A percentile compares a stretch with the other conserved stretches of the same genome.
phyloP scores from a whole-genome alignment of 2,888 invertebrate genomes.

The Pachymerium ferrugineum region DNA sequence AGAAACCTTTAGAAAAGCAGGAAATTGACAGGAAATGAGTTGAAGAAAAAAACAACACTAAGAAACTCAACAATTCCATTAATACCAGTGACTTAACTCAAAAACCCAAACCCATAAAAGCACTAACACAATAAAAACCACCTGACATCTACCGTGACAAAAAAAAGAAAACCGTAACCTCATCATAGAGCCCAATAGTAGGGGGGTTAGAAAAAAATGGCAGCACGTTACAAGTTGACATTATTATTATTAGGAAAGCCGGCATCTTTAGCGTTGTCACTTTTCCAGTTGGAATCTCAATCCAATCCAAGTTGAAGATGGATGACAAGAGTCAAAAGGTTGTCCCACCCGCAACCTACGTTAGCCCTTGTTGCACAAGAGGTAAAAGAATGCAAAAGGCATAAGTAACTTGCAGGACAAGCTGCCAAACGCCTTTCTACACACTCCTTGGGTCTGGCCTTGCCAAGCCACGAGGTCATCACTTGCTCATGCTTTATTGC shows the following conservation, averaged over 20 bases:
- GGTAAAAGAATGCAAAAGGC: conserved; percentile 20
- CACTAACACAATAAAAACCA: no score
- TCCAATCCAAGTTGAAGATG: conserved; percentile 18
- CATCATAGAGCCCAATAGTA: no score
- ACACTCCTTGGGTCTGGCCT: no score
- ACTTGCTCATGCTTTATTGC: conserved; percentile 16
- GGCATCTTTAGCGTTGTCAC: conserved; percentile 15
- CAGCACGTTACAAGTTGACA: conserved; percentile 1
- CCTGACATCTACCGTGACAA: no score
- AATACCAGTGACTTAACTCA: no score
- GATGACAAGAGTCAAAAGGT: conserved; percentile 23
- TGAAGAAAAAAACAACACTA: no score
- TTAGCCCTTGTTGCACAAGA: conserved; percentile 15
- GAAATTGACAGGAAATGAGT: no score
- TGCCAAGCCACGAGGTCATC: conserved; percentile 14
- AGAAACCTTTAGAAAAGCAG: no score
- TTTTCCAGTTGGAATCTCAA: conserved; percentile 2
- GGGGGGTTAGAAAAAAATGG: background rate
- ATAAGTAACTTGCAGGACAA: conserved; percentile 20
- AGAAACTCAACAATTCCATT: no score
- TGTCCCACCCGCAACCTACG: background rate
- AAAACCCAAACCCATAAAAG: no score
- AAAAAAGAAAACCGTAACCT: no score
- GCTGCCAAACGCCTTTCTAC: conserved; percentile 24
- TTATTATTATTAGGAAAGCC: conserved; percentile 5